Conservation (phyloP, 2,113 vertebrate genomes). For the Lota lota region DNA sequence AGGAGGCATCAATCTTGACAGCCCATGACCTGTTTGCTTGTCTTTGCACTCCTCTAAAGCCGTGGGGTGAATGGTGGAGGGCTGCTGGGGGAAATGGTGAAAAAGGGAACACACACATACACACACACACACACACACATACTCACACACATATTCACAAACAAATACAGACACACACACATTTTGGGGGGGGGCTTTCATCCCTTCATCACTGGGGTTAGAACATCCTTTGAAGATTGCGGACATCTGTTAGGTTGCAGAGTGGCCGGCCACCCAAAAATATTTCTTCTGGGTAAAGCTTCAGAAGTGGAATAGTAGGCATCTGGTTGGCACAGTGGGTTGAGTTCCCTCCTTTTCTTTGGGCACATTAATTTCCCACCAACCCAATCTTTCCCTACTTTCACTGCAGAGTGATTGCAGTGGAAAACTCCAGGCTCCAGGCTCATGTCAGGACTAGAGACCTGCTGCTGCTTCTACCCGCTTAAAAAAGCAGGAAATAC, state of each 20-base stretch:
- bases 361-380: conserved; percentile 20
- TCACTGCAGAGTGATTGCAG: conserved; percentile 1
- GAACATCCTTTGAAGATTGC: conserved; percentile 56
- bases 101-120: background rate
- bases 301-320: conserved; percentile 38
- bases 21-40: conserved; percentile 63
- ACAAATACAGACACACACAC: background rate
- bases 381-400: conserved; percentile 25
- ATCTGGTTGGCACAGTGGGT: conserved; percentile 43
- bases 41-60: conserved; percentile 47
- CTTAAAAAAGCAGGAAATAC: background rate
- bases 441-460: conserved; percentile 5
- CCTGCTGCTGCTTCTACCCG: conserved; percentile 25
- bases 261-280: conserved; percentile 47
- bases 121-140: too few species aligned
- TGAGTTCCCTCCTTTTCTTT: conserved; percentile 24
- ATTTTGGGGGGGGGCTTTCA: conserved; percentile 41
- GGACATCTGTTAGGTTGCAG: conserved; percentile 49
- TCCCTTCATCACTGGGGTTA: conserved; percentile 50
- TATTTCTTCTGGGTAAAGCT: conserved; percentile 52
- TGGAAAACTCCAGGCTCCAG: conserved; percentile 11
- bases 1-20: conserved; percentile 77
- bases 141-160: too few species aligned
- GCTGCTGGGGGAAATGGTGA: conserved; percentile 5
- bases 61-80: conserved; percentile 30